Conservation (phyloP, 2,888 invertebrate species). For the Notodonta ziczac region DNA sequence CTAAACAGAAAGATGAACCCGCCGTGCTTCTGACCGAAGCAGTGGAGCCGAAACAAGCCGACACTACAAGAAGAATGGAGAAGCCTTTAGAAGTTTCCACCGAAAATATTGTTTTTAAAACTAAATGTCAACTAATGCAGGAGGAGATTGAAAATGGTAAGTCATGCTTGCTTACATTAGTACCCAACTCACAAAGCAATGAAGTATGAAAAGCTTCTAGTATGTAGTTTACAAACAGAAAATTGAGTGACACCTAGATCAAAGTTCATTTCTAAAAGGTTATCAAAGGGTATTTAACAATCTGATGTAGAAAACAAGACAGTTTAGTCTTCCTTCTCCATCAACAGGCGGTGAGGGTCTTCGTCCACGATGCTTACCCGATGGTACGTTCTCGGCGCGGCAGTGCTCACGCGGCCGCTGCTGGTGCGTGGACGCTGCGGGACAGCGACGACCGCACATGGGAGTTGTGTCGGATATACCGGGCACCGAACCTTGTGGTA, state of each 20-base stretch:
- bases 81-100: constrained; percentile 57
- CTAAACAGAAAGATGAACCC: constrained; percentile 45
- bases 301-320: too few relatives aligned
- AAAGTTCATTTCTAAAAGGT: too few relatives aligned
- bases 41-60: constrained; percentile 68
- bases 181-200: too few relatives aligned
- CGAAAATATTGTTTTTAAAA: constrained; percentile 67
- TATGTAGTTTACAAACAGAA: too few relatives aligned
- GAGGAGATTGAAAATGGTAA: constrained; percentile 72
- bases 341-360: constrained; percentile 62
- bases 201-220: too few relatives aligned
- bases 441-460: constrained; percentile 56
- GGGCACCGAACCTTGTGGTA: constrained; percentile 63
- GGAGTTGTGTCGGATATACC: constrained; percentile 49
- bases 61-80: constrained; percentile 52
- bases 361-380: constrained; percentile 87
- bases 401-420: constrained; percentile 90
- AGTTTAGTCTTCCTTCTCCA: background rate
- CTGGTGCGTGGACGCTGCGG: constrained; percentile 95
- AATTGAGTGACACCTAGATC: too few relatives aligned
- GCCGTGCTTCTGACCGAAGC: constrained; percentile 57
- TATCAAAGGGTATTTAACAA: too few relatives aligned
- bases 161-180: constrained; percentile 20
- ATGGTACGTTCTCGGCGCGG: constrained; percentile 89
- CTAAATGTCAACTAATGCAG: constrained; percentile 84